Base-by-base conservation (phyloP, 2,113 vertebrate genomes). In the Syngnathus typhle region DNA sequence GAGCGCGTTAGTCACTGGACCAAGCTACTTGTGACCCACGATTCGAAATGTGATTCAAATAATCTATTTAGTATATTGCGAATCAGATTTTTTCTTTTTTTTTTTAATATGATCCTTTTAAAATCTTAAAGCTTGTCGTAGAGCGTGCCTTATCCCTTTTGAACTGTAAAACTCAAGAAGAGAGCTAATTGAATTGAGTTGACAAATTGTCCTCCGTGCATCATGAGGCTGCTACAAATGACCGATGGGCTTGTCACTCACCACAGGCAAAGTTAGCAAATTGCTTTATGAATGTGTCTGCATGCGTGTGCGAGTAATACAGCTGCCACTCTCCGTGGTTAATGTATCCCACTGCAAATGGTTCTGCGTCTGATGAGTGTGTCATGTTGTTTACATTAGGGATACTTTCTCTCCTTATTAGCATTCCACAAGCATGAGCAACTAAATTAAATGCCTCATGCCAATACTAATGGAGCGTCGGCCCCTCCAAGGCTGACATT, bases 51-150 rank as follows among this genome's bases (percentile, higher is more conserved):
- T 55, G 73, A 82, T 83, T 83, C 78, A 72, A 76, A 83, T 85
- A 86, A 88, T 85, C 80, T 75, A 84, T 70, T 86, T 47, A 43
- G 11, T 81, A 86, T 10, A 2, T 16, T 9, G 21, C 41, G 27
- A 62, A 81, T 85, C 81, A 76, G 70, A 73, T 81, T 87, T 82
- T 86, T 85, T 77, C n/a, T 76, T 79, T 71, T 86, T 84, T 85
- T 13, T 1, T 69, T 32, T 3, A 32, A 3, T 32, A 3, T 67
- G 39, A 60, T 73, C 65, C 56, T 70, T 59, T 77, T 70, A 16
- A 5, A 62, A 69, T 75, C 66, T 81, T 65, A 84, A 80, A 67
- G 71, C 69, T 80, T 68, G 73, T 59, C 70, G 74, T 55, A 72
- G 59, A 70, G 78, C 78, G 68, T 80, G 82, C 71, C 72, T 60